Conservation (phyloP, 2,888 invertebrate species). For the Lycocerus yunnanus region DNA sequence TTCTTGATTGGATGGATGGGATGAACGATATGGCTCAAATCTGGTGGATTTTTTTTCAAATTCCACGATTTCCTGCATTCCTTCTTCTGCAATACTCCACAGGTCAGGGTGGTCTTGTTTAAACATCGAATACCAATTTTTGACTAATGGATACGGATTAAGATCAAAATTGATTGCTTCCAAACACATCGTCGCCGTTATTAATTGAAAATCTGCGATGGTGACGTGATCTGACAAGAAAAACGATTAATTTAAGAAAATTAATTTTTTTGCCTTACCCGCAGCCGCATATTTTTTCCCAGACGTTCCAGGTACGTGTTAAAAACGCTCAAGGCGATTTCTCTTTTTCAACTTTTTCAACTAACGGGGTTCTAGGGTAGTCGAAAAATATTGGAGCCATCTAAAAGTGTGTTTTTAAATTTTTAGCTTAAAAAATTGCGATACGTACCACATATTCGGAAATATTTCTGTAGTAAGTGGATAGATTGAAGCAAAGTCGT, state of each 20-base stretch:
- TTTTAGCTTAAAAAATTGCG: neutral
- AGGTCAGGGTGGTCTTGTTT: slow-evolving; percentile 69
- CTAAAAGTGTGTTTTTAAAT: slow-evolving; percentile 53
- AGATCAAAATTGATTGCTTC: slow-evolving; percentile 73
- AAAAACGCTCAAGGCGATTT: slow-evolving; percentile 68
- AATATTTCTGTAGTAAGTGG: slow-evolving; percentile 74
- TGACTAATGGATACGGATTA: slow-evolving; percentile 61
- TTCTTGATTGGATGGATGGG: slow-evolving; percentile 74
- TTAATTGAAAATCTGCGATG: slow-evolving; percentile 75
- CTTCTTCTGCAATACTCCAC: slow-evolving; percentile 71
- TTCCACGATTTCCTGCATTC: slow-evolving; percentile 69
- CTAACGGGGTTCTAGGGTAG: slow-evolving; percentile 69
- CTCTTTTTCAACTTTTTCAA: slow-evolving; percentile 71
- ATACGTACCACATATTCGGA: slow-evolving; percentile 65
- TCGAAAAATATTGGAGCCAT: slow-evolving; percentile 80
- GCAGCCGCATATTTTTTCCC: slow-evolving; percentile 69
- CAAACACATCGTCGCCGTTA: slow-evolving; percentile 73
- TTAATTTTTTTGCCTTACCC: slow-evolving; percentile 48
- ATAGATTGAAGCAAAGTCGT: slow-evolving; percentile 76
- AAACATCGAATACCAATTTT: slow-evolving; percentile 73
- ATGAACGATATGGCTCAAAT: slow-evolving; percentile 70
- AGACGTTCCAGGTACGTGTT: slow-evolving; percentile 68
- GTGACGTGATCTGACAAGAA: slow-evolving; percentile 63
- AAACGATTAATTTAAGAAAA: neutral
- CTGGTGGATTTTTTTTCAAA: slow-evolving; percentile 76